These are phyloP conservation scores for Eupithecia pulchellata DNA, from an alignment of 2,888 invertebrate species.

Conservation along the genomic window DNA sequence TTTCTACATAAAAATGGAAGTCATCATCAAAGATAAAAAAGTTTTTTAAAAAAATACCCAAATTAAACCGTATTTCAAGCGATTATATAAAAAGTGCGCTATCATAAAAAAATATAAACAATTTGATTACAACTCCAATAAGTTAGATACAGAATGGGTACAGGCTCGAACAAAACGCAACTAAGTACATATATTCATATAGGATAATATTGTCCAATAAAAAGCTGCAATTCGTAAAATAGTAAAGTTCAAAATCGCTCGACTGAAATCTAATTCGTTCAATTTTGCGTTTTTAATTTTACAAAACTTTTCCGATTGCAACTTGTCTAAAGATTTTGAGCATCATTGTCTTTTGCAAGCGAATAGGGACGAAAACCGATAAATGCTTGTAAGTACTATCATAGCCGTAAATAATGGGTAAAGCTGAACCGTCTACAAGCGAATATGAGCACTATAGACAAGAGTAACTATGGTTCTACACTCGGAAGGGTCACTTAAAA, in stretches of 20 bases:
- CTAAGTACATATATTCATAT: slow-evolving; percentile 44
- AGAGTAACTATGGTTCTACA: background rate
- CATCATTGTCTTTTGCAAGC: slow-evolving; percentile 72
- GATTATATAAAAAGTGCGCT: slow-evolving; percentile 29
- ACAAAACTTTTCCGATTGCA: slow-evolving; percentile 29
- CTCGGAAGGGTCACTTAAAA: slow-evolving; percentile 8
- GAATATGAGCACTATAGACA: slow-evolving; percentile 46
- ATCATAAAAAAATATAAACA: slow-evolving; percentile 44
- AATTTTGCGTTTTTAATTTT: background rate
- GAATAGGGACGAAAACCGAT: slow-evolving; percentile 56
- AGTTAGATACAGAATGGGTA: slow-evolving; percentile 27
- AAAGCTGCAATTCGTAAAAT: slow-evolving; percentile 16
- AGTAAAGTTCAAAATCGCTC: slow-evolving; percentile 7
- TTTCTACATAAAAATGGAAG: background rate
- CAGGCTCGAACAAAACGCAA: slow-evolving; percentile 51
- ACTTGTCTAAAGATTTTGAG: slow-evolving; percentile 58
- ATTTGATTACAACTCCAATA: slow-evolving; percentile 35
- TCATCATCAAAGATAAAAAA: slow-evolving; percentile 13
- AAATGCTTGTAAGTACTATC: slow-evolving; percentile 52
- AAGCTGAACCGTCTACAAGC: slow-evolving; percentile 71
- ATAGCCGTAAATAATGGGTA: slow-evolving; percentile 55
- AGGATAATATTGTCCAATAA: slow-evolving; percentile 31
- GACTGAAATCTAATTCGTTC: background rate
- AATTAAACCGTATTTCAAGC: slow-evolving; percentile 29
- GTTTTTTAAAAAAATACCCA: slow-evolving; percentile 22